Base-by-base conservation (phyloP, 2,113 vertebrate species). In the Coturnix japonica region DNA sequence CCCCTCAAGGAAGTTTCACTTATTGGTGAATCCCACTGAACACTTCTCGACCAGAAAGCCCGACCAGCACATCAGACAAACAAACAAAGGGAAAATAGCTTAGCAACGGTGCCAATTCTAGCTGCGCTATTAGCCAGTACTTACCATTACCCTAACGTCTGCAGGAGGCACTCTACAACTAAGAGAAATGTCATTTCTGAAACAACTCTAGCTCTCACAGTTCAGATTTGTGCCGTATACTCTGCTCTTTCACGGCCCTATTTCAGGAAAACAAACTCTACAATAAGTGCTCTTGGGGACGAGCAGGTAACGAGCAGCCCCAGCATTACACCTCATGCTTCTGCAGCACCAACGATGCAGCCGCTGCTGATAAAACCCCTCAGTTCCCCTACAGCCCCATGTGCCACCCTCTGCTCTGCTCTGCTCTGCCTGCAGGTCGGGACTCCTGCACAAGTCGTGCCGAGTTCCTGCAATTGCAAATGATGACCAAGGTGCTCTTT, bases 21-120 rank as follows among this genome's bases (percentile, higher is more conserved):
- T 92, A 85, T 31, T 90, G 66, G 66, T 94, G 90, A 95, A 91
- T 53, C 91, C 80, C 75, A 82, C 25, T 6, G 60, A 92, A 57
- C 21, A 22, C 80, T 90, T 84, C 30, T 63, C 64, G 73, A 86
- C 56, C 41, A 53, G 44, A 67, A 63, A 46, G 15, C 33, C 23
- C 30, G 30, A 16, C 1, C 5, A 76, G 37, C 44, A n/a, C 6
- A 12, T 80, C 64, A 87, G 82, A 75, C 21, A 79, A 43, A 30
- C 81, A 69, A 66, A 73, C 70, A 3, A 0, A 89, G 57, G 59
- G 65, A 86, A 89, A 88, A 56, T 23, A 11, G 15, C 19, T 56
- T 46, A 75, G 35, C 84, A 51, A 8, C 39, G 67, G 11, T 86
- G 76, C 60, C 65, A 77, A 61, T 87, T 77, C 87, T 80, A 90